Percentiles rank a stretch among this genome's conserved stretches.
Conservation (phyloP, 2,797 vertebrate genomes). For the Vireo griseus region DNA sequence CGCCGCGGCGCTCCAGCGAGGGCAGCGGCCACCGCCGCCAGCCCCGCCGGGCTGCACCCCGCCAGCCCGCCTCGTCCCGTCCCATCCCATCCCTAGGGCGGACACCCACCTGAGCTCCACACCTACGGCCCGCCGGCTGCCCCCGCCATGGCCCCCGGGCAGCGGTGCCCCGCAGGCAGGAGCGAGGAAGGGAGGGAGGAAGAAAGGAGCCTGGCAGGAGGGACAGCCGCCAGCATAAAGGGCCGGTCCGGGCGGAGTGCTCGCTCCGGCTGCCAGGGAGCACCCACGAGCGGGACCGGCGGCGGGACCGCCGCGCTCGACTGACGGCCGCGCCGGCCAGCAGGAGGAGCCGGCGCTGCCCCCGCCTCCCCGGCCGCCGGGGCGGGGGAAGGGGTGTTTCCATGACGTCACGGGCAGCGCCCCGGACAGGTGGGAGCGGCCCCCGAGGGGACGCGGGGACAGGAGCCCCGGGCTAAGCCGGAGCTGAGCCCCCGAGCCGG, state of each 20-base stretch:
- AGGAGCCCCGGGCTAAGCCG: neutral
- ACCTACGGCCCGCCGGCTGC: neutral
- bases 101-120: neutral
- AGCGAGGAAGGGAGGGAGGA: neutral
- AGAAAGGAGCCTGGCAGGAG: neutral
- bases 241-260: neutral
- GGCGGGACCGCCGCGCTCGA: neutral
- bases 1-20: too few species aligned
- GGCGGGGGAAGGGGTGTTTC: constrained; percentile 4
- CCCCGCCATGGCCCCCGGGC: neutral
- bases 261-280: neutral
- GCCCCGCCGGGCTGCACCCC: too few species aligned
- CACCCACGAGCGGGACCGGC: neutral
- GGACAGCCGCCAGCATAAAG: neutral
- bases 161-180: neutral
- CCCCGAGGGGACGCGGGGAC: neutral
- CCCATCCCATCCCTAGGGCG: neutral
- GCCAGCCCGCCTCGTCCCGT: neutral
- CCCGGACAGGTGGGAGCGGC: constrained; percentile 1
- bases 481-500: neutral
- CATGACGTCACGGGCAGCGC: constrained; percentile 40
- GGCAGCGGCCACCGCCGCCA: too few species aligned
- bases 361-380: neutral
- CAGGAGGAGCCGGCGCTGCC: neutral
- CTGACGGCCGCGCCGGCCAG: neutral